These are phyloP conservation scores for Crenuchus spilurus DNA, from an alignment of 2,797 vertebrate species.

Conservation along the genomic window DNA sequence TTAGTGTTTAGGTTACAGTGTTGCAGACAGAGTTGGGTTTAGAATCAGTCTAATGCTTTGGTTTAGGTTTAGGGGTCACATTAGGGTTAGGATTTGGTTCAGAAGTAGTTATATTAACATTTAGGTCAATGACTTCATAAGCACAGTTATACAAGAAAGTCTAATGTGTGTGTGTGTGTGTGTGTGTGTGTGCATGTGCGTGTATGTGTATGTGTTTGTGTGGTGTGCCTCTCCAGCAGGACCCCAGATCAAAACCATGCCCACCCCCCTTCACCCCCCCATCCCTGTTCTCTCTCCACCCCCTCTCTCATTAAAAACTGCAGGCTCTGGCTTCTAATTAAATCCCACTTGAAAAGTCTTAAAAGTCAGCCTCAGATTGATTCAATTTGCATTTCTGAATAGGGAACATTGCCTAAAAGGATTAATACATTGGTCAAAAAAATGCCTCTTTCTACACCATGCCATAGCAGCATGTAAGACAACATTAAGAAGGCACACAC, in stretches of 20 bases:
- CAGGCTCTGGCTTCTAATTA: slow-evolving; percentile 84
- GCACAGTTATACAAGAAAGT: slow-evolving; percentile 31
- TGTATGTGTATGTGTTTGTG: slow-evolving; percentile 32
- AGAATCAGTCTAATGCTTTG: neutral
- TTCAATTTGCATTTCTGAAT: slow-evolving; percentile 87
- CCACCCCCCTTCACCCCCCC: slow-evolving; percentile 71
- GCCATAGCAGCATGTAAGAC: slow-evolving; percentile 77
- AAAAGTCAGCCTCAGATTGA: slow-evolving; percentile 85
- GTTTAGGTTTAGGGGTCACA: neutral
- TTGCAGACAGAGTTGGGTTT: too few species aligned
- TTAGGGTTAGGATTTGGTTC: neutral
- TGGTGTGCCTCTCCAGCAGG: slow-evolving; percentile 74
- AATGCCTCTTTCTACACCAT: slow-evolving; percentile 75
- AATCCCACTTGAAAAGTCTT: slow-evolving; percentile 88
- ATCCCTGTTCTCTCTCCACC: slow-evolving; percentile 72
- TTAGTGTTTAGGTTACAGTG: neutral
- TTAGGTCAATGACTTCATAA: slow-evolving; percentile 42
- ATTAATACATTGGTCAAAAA: slow-evolving; percentile 84
- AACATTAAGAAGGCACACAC: slow-evolving; percentile 76
- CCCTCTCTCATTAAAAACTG: slow-evolving; percentile 86
- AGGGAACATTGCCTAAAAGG: slow-evolving; percentile 84
- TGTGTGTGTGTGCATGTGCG: slow-evolving; percentile 28
- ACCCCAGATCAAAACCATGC: slow-evolving; percentile 82
- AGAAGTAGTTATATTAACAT: slow-evolving; percentile 32
- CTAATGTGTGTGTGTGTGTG: slow-evolving; percentile 15